A percentile compares a stretch with the other conserved stretches of the same genome.
These are phyloP conservation scores for Choristoneura rosaceana DNA, from an alignment of 2,888 invertebrate species.

Conservation along the genomic window DNA sequence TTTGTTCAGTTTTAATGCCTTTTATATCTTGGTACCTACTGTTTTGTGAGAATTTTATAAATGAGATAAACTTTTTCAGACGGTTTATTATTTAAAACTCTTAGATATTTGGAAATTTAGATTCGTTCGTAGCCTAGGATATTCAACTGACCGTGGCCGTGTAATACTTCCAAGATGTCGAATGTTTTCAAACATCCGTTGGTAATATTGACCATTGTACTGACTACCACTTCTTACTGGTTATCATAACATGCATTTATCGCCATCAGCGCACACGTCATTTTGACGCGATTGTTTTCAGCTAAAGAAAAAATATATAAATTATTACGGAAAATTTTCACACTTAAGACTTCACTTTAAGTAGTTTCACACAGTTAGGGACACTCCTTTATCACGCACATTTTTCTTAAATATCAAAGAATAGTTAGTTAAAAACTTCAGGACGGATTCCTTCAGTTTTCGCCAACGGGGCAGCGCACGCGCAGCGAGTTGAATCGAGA, in stretches of 20 bases:
- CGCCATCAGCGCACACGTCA: background rate
- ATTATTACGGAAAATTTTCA: background rate
- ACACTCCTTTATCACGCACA: conserved; percentile 18
- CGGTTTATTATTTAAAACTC: background rate
- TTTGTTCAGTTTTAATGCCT: background rate
- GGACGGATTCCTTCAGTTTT: conserved; percentile 22
- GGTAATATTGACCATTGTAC: background rate
- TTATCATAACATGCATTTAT: background rate
- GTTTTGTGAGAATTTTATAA: background rate
- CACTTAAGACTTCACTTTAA: background rate
- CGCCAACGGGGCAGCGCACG: conserved; percentile 62
- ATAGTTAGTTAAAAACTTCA: conserved; percentile 23
- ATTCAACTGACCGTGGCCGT: background rate
- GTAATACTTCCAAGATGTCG: background rate
- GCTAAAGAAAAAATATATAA: background rate
- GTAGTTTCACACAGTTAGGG: background rate
- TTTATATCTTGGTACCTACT: background rate
- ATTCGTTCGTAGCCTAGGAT: background rate
- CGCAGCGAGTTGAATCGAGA: conserved; percentile 68
- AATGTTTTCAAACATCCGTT: background rate
- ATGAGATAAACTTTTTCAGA: background rate
- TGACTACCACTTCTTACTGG: background rate
- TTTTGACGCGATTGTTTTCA: background rate
- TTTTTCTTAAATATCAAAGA: conserved; percentile 15
- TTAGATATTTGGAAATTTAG: background rate